These are phyloP conservation scores for Asobara japonica DNA, from an alignment of 1,140 invertebrate genomes.

Conservation along the genomic window DNA sequence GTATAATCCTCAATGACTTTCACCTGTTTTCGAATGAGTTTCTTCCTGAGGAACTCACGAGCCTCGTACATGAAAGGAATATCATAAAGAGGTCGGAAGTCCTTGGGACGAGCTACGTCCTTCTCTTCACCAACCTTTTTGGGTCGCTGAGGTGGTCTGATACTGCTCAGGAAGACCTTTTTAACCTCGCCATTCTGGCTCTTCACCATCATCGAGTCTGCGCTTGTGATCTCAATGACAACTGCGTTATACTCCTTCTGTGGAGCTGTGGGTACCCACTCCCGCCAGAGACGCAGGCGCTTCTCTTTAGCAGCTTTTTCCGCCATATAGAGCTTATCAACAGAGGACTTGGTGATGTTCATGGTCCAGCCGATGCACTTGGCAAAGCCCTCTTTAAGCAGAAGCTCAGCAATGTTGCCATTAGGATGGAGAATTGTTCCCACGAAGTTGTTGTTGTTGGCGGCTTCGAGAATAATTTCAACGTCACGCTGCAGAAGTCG, in stretches of 20 bases:
- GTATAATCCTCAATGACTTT: conserved; percentile 95
- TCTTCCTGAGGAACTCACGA: conserved; percentile 95
- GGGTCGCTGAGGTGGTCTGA: conserved; percentile 84
- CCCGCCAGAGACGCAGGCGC: conserved; percentile 88
- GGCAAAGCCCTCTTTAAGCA: conserved; percentile 92
- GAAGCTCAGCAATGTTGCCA: conserved; percentile 92
- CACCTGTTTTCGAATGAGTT: conserved; percentile 95
- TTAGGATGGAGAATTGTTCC: conserved; percentile 94
- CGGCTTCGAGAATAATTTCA: conserved; percentile 89
- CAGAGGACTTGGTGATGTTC: conserved; percentile 82
- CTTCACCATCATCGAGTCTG: conserved; percentile 91
- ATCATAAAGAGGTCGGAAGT: conserved; percentile 91
- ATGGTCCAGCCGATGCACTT: conserved; percentile 98
- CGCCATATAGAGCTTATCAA: conserved; percentile 82
- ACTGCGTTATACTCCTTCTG: conserved; percentile 84
- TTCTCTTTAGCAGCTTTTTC: conserved; percentile 93
- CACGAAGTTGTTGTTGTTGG: conserved; percentile 92
- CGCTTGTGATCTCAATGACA: conserved; percentile 92
- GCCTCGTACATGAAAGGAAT: conserved; percentile 99
- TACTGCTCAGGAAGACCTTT: conserved; percentile 96
- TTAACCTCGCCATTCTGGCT: conserved; percentile 80
- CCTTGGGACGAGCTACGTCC: conserved; percentile 70
- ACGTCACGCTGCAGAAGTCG: conserved; percentile 93
- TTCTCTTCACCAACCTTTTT: conserved; percentile 73
- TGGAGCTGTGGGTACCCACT: conserved; percentile 76